These are phyloP conservation scores for Camptogramma bilineatum DNA, from an alignment of 2,888 invertebrate species.

Conservation along the genomic window DNA sequence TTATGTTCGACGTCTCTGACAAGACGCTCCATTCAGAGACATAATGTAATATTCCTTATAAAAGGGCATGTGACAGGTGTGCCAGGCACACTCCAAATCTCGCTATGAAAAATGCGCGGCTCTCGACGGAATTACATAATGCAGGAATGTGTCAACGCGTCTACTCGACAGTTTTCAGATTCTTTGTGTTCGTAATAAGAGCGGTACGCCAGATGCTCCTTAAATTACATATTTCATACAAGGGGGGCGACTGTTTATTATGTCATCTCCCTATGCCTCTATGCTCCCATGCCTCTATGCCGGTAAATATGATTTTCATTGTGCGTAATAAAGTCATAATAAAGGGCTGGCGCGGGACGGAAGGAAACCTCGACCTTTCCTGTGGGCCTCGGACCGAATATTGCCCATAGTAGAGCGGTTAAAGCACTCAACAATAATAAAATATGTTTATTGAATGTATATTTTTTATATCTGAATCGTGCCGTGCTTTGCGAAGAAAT, in stretches of 20 bases:
- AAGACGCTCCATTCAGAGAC: conserved; percentile 61
- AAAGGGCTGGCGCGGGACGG: conserved; percentile 66
- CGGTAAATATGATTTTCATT: conserved; percentile 79
- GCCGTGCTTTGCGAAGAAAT: conserved; percentile 11
- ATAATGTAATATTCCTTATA: conserved; percentile 77
- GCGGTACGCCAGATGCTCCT: conserved; percentile 65
- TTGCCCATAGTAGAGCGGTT: conserved; percentile 39
- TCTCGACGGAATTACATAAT: conserved; percentile 70
- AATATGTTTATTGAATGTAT: conserved; percentile 46
- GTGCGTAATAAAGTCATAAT: conserved; percentile 77
- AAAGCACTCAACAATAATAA: conserved; percentile 41
- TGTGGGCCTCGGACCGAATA: conserved; percentile 56
- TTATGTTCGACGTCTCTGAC: conserved; percentile 54
- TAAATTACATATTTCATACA: conserved; percentile 62
- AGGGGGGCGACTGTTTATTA: conserved; percentile 72
- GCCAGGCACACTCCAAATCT: conserved; percentile 68
- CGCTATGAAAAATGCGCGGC: conserved; percentile 76
- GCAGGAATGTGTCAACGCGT: conserved; percentile 74
- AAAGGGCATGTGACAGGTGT: conserved; percentile 75
- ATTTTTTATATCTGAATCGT: conserved; percentile 36
- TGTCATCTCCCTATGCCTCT: conserved; percentile 65
- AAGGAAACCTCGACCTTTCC: conserved; percentile 74
- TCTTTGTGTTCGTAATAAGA: conserved; percentile 78
- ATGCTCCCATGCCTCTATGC: conserved; percentile 47
- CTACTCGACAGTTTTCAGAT: conserved; percentile 60